Base-by-base conservation (phyloP, 2,888 invertebrate species). In the Heliconius ismenius region DNA sequence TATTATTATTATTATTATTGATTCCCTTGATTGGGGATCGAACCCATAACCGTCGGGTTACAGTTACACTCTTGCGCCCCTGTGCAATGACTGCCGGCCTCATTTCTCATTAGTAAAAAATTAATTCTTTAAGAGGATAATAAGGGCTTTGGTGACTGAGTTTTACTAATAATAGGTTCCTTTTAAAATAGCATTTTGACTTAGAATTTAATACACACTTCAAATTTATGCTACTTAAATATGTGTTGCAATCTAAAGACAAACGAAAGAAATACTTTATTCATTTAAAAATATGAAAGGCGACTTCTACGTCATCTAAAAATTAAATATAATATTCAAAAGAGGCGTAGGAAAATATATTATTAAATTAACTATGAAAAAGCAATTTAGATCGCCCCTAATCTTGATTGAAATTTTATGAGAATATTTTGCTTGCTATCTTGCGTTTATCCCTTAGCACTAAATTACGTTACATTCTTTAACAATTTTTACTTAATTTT, bases 361-460 rank as follows among this genome's bases (percentile, higher is more conserved):
- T 70, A 58, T 28, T 58, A 70, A 54, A 32, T 70, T 54, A 58
- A 7, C 32, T 70, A 70, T 28, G 58, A 70, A 70, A 70, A 58
- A 70, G 32, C 58, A 70, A 70, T 70, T 70, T 32, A 32, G 70
- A 58, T n/a, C 32, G 70, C 58, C n/a, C 54, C n/a, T 32, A 32
- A 70, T 70, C 54, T 58, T 70, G 32, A 70, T 70, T 70, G 54
- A 54, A 58, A 54, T 69, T 69, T 54, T 54, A 69, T 54, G 32
- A 70, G 28, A 70, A 58, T 58, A n/a, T 70, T 70, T 70, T 32
- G 58, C 70, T 70, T n/a, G 69, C 28, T 69, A 28, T 49, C 69
- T 28, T 54, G 21, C 68, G 24, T 70, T 39, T 32, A 58, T 58
- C 3, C 7, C 15, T 65, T 7, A 67, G 15, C 65, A n/a, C 13